Base-by-base conservation (phyloP, 2,888 invertebrate genomes). In the Gymnosoma rotundatum region DNA sequence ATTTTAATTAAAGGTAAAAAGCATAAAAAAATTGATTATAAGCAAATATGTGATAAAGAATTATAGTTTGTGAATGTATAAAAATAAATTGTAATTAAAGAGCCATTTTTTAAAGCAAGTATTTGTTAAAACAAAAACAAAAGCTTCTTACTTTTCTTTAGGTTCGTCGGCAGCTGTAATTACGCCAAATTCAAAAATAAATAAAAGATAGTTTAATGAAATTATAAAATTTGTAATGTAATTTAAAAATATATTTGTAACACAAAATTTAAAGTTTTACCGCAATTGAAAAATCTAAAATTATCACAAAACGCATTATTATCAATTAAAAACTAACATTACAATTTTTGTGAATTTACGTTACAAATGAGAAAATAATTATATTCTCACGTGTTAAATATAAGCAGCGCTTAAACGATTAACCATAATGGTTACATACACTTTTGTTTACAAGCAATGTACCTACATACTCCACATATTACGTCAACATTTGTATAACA, bases 141-240 rank as follows among this genome's bases (percentile, higher is more conserved):
- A 48, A 36, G 3, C 64, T 1, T 86, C 97, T 97, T 94, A 98
- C 97, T 97, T 97, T 94, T 97, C 97, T 94, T 96, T 96, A 90
- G 97, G 97, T 94, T 97, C 97, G 94, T 98, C 98, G 94, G 97
- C 97, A 93, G 98, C 98, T 98, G 95, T 93, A 96, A 96, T 92
- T 81, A 85, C 84, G 42, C 66, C 52, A 82, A 74, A 83, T 69
- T 76, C 36, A 69, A 83, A 75, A 73, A 73, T 61, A 52, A 78
- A 25, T 42, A 38, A 20, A 25, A 25, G 25, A 25, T 25, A 25
- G 4, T 25, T 25, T 25, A 25, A 25, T 25, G 20, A 7, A 18
- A 18, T 50, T 50, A 1, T 50, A 14, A 52, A n/a, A 48, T 48
- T 16, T 25, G 4, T 25, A 25, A 1, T 25, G 25, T 25, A 25